A percentile compares a stretch with the other conserved stretches of the same genome.
Conservation (phyloP, 2,888 invertebrate genomes). For the Acleris sparsana region DNA sequence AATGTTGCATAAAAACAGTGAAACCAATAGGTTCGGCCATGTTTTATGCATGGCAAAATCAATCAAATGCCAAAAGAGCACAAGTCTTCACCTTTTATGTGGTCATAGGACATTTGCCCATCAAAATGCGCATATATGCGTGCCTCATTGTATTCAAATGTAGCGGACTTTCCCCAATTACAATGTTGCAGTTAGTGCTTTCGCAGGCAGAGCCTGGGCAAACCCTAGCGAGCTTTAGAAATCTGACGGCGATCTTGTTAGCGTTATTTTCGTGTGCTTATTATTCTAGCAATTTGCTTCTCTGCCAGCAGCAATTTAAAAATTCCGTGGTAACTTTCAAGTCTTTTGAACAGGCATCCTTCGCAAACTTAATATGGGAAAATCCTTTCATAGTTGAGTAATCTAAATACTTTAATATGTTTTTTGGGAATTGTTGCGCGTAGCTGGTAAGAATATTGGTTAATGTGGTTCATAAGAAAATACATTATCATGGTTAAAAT, state of each 20-base stretch:
- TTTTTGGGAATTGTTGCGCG: too few relatives aligned
- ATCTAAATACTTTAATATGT: too few relatives aligned
- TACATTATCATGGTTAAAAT: too few relatives aligned
- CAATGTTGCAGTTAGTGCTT: conserved; percentile 59
- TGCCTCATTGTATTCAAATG: conserved; percentile 80
- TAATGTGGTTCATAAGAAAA: too few relatives aligned
- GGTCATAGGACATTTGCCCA: conserved; percentile 16
- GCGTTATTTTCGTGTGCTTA: not conserved
- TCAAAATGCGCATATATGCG: conserved; percentile 47
- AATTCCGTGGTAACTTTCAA: too few relatives aligned
- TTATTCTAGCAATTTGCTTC: too few relatives aligned
- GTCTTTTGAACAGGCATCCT: too few relatives aligned
- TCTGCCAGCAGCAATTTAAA: too few relatives aligned
- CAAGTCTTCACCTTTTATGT: conserved; percentile 14
- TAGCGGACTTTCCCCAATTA: conserved; percentile 77
- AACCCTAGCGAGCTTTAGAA: conserved; percentile 49
- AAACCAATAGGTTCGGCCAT: conserved; percentile 52
- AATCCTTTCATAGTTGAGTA: too few relatives aligned
- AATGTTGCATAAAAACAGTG: conserved; percentile 67
- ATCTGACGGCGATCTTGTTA: conserved; percentile 38
- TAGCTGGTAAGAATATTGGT: too few relatives aligned
- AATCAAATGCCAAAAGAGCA: conserved; percentile 1
- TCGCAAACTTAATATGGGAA: too few relatives aligned
- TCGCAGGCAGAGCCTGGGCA: conserved; percentile 60
- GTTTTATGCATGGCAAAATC: conserved; percentile 72